Percentiles rank a stretch among this genome's conserved stretches.
Evolutionary conservation across 2,888 invertebrate genomes (phyloP).

Genomic region (Tricholauxania praeusta): DNA sequence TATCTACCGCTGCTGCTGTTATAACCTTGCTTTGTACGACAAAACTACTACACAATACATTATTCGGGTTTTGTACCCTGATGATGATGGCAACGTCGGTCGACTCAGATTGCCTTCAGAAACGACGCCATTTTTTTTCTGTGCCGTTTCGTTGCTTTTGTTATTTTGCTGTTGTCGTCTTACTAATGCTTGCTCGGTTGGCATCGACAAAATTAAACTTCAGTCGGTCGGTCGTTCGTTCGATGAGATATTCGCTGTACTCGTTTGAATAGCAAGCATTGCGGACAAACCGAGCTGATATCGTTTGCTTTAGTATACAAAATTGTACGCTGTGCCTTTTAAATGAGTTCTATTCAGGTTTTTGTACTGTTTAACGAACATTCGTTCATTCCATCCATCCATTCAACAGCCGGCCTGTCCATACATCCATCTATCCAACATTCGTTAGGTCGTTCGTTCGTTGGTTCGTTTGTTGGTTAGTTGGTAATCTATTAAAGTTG

Average conservation of each 20-base stretch:
- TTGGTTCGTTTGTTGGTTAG: conserved; percentile 25
- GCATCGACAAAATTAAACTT: conserved; percentile 36
- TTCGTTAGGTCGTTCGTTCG: conserved; percentile 18
- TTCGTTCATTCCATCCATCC: conserved; percentile 23
- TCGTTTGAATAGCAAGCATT: conserved; percentile 14
- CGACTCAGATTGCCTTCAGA: conserved; percentile 32
- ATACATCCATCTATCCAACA: conserved; percentile 17
- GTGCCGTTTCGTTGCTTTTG: neutral
- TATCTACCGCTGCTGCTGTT: conserved; percentile 39
- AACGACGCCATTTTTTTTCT: conserved; percentile 34
- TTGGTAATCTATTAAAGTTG: neutral
- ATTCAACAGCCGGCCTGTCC: conserved; percentile 10
- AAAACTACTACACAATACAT: conserved; percentile 51
- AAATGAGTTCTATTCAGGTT: conserved; percentile 50
- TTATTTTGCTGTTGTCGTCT: conserved; percentile 5
- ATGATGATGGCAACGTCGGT: conserved; percentile 42
- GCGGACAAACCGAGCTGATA: conserved; percentile 39
- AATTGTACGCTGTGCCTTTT: conserved; percentile 28
- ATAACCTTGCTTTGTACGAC: conserved; percentile 52
- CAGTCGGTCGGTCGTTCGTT: conserved; percentile 32
- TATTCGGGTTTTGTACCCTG: conserved; percentile 55
- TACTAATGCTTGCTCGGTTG: conserved; percentile 5
- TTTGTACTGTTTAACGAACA: conserved; percentile 13
- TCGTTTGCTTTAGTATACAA: neutral
- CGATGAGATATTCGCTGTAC: no score